Evolutionary conservation across 2,797 vertebrate genomes (phyloP).

Genomic region (Protonibea diacanthus): DNA sequence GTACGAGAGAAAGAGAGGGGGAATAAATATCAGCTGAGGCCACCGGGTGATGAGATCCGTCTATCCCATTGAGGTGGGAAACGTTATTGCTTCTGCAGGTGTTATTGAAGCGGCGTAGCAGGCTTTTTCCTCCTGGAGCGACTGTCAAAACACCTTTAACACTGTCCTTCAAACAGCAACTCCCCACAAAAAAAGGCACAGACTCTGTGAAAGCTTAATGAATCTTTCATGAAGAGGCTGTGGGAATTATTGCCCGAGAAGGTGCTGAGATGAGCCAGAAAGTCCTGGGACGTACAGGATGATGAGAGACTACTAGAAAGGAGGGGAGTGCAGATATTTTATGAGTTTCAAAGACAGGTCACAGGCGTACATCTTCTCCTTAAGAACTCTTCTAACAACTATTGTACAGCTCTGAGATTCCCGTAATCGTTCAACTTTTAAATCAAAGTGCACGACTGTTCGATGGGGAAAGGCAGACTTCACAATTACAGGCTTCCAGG

Average conservation of each 20-base stretch:
- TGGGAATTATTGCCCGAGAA: slow-evolving; percentile 40
- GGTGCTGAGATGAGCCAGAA: slow-evolving; percentile 8
- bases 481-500: slow-evolving; percentile 40
- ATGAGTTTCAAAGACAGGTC: slow-evolving; percentile 29
- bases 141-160: slow-evolving; percentile 60
- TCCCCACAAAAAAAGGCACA: background rate
- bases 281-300: slow-evolving; percentile 12
- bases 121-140: slow-evolving; percentile 42
- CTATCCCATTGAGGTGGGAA: background rate
- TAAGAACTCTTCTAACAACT: slow-evolving; percentile 29
- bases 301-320: slow-evolving; percentile 6
- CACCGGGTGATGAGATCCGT: slow-evolving; percentile 15
- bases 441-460: slow-evolving; percentile 35
- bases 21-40: slow-evolving; percentile 17
- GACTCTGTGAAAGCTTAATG: slow-evolving; percentile 37
- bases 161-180: slow-evolving; percentile 36
- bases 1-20: background rate
- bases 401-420: slow-evolving; percentile 11
- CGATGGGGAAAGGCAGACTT: slow-evolving; percentile 25
- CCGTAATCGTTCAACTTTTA: slow-evolving; percentile 40
- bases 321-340: slow-evolving; percentile 29
- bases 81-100: slow-evolving; percentile 33
- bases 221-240: slow-evolving; percentile 55
- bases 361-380: background rate
- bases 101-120: slow-evolving; percentile 19